phyloP scores from a whole-genome alignment of 2,888 invertebrate species.

The Caenorhabditis sp. region DNA sequence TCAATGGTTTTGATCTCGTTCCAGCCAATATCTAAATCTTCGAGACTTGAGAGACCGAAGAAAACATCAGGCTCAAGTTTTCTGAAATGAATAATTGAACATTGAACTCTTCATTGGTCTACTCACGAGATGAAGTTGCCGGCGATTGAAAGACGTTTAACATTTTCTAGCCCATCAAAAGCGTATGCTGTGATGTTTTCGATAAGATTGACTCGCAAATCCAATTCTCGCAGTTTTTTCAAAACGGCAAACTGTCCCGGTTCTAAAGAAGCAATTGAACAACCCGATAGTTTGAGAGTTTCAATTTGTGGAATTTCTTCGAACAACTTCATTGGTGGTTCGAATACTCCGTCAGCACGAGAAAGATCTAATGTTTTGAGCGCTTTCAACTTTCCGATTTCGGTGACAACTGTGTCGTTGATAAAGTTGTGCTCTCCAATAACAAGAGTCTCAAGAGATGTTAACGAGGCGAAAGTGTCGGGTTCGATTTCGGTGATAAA shows the following conservation, averaged over 20 bases:
- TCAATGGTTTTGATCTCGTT: constrained; percentile 63
- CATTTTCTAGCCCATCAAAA: constrained; percentile 84
- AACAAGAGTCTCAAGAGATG: constrained; percentile 78
- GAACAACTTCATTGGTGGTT: constrained; percentile 44
- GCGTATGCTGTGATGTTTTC: constrained; percentile 81
- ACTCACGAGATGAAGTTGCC: constrained; percentile 63
- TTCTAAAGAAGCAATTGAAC: constrained; percentile 74
- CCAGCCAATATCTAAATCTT: constrained; percentile 84
- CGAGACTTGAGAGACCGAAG: constrained; percentile 83
- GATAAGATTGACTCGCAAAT: constrained; percentile 85
- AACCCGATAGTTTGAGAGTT: constrained; percentile 72
- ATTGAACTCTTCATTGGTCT: no score
- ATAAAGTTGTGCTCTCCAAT: constrained; percentile 85
- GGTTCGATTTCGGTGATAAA: constrained; percentile 84
- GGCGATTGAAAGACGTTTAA: constrained; percentile 84
- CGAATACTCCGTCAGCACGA: constrained; percentile 63
- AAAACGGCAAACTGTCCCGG: constrained; percentile 86
- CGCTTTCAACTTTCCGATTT: constrained; percentile 85
- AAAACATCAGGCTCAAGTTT: constrained; percentile 82
- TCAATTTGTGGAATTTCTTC: constrained; percentile 71
- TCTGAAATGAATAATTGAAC: no score
- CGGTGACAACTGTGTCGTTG: constrained; percentile 82
- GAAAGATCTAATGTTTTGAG: constrained; percentile 73
- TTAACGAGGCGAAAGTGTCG: constrained; percentile 84
- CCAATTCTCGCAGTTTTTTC: constrained; percentile 80